Percentiles rank a stretch among this genome's conserved stretches.
Evolutionary conservation across 2,888 invertebrate genomes (phyloP).

Genomic region (Platycnemis pennipes): DNA sequence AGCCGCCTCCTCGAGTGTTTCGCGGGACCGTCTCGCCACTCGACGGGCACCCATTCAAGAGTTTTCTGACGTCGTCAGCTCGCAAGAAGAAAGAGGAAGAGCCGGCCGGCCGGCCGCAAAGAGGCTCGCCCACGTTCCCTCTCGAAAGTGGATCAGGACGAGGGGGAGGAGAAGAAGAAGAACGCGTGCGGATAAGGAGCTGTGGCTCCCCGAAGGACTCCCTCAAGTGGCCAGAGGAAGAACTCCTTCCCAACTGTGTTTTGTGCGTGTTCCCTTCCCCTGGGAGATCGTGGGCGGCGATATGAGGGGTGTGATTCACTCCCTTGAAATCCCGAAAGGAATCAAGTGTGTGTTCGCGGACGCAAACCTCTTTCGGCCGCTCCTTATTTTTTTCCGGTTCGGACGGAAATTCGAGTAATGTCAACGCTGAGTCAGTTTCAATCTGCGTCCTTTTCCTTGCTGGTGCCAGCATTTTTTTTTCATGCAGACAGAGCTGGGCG

Average conservation of each 20-base stretch:
- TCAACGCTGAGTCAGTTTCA: slow-evolving; percentile 6
- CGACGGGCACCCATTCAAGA: not conserved
- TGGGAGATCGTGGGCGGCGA: not conserved
- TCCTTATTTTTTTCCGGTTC: not conserved
- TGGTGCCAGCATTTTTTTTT: not conserved
- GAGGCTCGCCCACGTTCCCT: not conserved
- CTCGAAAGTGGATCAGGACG: slow-evolving; percentile 20
- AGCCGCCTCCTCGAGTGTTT: not conserved
- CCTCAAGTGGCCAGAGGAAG: no score
- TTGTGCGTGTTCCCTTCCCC: not conserved
- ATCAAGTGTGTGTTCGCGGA: not conserved
- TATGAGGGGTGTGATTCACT: not conserved
- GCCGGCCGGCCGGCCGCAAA: not conserved
- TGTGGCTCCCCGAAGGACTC: no score
- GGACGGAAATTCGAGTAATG: not conserved
- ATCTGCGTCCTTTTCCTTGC: not conserved
- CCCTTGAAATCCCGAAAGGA: not conserved
- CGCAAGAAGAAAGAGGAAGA: not conserved
- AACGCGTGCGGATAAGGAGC: no score
- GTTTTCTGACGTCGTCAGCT: not conserved
- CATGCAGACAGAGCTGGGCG: not conserved
- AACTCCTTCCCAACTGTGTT: not conserved
- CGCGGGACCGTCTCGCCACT: not conserved
- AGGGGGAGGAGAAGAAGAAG: not conserved
- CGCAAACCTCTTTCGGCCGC: not conserved